Conservation (phyloP, 2,888 invertebrate genomes). For the Trichopria drosophilae region DNA sequence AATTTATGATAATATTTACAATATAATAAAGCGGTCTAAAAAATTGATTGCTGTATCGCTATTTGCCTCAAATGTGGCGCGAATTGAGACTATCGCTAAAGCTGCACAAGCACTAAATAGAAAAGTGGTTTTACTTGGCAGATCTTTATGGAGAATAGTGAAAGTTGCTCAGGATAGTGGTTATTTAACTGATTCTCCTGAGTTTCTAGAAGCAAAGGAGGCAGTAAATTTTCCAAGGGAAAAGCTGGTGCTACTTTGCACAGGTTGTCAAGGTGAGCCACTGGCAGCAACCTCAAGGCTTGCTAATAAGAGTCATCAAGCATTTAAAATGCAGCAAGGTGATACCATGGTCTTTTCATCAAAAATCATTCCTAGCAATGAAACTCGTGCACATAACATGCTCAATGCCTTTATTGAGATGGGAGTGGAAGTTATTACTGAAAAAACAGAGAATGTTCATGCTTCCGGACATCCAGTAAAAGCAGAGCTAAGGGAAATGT, state of each 20-base stretch:
- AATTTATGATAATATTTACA: slow-evolving; percentile 5
- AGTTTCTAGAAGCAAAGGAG: neutral
- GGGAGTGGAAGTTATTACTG: slow-evolving; percentile 15
- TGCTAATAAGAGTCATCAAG: neutral
- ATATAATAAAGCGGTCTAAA: slow-evolving; percentile 15
- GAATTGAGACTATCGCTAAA: slow-evolving; percentile 6
- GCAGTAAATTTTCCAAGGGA: neutral
- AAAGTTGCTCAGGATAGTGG: slow-evolving; percentile 7
- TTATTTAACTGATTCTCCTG: slow-evolving; percentile 10
- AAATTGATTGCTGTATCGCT: slow-evolving; percentile 9
- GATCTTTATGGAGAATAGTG: slow-evolving; percentile 8
- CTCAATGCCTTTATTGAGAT: slow-evolving; percentile 8
- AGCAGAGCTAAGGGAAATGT: slow-evolving; percentile 12
- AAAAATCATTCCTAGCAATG: slow-evolving; percentile 17
- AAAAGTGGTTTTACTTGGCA: slow-evolving; percentile 11
- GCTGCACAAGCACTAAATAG: slow-evolving; percentile 10
- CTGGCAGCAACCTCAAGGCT: slow-evolving; percentile 11
- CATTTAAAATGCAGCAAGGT: slow-evolving; percentile 13
- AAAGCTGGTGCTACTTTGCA: slow-evolving; percentile 10
- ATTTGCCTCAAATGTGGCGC: slow-evolving; percentile 16
- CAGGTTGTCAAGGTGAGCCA: slow-evolving; percentile 17
- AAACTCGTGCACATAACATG: neutral
- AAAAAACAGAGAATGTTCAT: slow-evolving; percentile 13
- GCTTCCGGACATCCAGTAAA: slow-evolving; percentile 12
- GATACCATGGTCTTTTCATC: slow-evolving; percentile 16